Percentiles rank a stretch among this genome's conserved stretches.
These are phyloP conservation scores for Drosophila siamana DNA, from an alignment of 2,888 invertebrate genomes.

Conservation along the genomic window DNA sequence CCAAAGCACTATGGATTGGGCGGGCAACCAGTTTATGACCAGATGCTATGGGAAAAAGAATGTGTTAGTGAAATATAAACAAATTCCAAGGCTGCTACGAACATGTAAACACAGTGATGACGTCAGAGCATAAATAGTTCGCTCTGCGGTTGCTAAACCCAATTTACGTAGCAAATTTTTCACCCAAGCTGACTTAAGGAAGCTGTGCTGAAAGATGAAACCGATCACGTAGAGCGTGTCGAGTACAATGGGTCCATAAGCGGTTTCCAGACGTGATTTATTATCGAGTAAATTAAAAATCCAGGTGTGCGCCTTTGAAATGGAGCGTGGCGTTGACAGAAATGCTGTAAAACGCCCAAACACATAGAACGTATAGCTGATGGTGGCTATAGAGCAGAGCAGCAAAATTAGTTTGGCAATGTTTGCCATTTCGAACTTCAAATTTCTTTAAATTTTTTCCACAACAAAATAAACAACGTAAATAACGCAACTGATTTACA, in stretches of 20 bases:
- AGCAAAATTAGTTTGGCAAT: conserved; percentile 79
- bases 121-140: conserved; percentile 86
- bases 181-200: conserved; percentile 86
- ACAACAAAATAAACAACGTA: conserved; percentile 11
- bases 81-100: conserved; percentile 48
- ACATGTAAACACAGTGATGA: conserved; percentile 86
- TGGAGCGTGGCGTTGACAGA: conserved; percentile 86
- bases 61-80: conserved; percentile 1
- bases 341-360: conserved; percentile 87
- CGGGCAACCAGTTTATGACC: conserved; percentile 86
- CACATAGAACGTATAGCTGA: conserved; percentile 86
- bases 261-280: conserved; percentile 81
- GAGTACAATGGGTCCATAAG: conserved; percentile 84
- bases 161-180: conserved; percentile 85
- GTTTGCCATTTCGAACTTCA: conserved; percentile 68
- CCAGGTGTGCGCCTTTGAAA: conserved; percentile 81
- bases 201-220: conserved; percentile 88
- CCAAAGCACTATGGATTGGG: conserved; percentile 87
- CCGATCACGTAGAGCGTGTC: conserved; percentile 86
- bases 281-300: conserved; percentile 84
- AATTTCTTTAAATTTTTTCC: not conserved
- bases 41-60: conserved; percentile 85
- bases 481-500: conserved; percentile 15
- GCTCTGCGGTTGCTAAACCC: conserved; percentile 85
- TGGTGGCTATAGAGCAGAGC: conserved; percentile 84